A percentile compares a stretch with the other conserved stretches of the same genome.
phyloP scores from a whole-genome alignment of 2,797 vertebrate genomes.

The Acrocephalus scirpaceus region DNA sequence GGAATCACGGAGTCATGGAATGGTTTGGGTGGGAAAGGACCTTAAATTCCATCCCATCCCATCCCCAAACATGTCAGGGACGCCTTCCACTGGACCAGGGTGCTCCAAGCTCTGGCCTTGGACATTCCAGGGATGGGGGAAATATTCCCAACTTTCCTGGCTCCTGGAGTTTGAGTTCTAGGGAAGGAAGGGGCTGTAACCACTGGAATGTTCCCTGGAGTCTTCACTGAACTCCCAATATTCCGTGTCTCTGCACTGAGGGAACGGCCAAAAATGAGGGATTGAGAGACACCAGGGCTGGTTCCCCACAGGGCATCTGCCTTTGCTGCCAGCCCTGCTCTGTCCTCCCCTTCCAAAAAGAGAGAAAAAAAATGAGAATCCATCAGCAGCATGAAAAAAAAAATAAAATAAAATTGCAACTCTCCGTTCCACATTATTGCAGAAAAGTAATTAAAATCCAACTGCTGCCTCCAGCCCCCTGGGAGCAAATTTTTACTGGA shows the following conservation, averaged over 20 bases:
- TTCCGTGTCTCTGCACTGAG: accelerated
- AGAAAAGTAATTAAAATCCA: constrained; percentile 81
- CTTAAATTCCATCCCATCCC: not conserved
- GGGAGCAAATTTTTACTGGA: constrained; percentile 84
- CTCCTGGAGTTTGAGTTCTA: not conserved
- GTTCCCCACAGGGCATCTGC: not conserved
- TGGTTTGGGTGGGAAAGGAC: not conserved
- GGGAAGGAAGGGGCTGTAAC: not conserved
- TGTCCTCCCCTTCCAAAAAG: not conserved
- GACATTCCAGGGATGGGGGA: not conserved
- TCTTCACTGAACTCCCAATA: not conserved
- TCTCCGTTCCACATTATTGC: constrained; percentile 65
- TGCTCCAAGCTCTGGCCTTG: not conserved
- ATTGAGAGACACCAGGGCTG: not conserved
- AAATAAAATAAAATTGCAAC: not conserved
- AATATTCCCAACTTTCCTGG: not conserved
- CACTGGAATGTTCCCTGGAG: not conserved
- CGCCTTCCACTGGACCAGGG: not conserved
- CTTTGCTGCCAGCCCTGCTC: not conserved
- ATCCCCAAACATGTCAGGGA: not conserved
- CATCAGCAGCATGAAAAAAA: constrained; percentile 43
- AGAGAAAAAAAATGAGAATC: constrained; percentile 35
- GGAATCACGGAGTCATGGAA: not conserved
- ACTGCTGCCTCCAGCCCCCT: constrained; percentile 75
- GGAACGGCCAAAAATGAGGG: not conserved